Evolutionary conservation across 2,888 invertebrate genomes (phyloP).

Genomic region (Peribatodes rhomboidaria): DNA sequence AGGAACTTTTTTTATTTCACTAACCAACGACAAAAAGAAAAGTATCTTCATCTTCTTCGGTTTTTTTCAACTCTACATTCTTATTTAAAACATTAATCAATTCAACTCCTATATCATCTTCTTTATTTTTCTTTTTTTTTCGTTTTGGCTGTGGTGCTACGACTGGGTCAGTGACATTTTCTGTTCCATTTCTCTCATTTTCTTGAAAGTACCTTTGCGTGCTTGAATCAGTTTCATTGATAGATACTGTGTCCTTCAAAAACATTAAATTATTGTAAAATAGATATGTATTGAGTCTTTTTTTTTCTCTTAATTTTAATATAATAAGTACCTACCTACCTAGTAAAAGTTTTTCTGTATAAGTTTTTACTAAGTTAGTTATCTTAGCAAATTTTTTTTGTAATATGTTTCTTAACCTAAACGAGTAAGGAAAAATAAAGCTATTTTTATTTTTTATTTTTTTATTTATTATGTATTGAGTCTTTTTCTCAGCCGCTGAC

Average conservation of each 20-base stretch:
- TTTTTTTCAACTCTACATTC: slow-evolving; percentile 38
- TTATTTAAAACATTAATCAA: slow-evolving; percentile 39
- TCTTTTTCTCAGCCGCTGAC: slow-evolving; percentile 40
- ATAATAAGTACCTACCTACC: too few relatives aligned
- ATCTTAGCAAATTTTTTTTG: too few relatives aligned
- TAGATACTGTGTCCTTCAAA: slow-evolving; percentile 42
- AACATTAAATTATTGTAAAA: slow-evolving; percentile 42
- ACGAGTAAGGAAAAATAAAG: too few relatives aligned
- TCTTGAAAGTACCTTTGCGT: too few relatives aligned
- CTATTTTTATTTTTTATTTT: too few relatives aligned
- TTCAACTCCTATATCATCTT: slow-evolving; percentile 35
- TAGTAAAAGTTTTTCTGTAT: too few relatives aligned
- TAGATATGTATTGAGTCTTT: slow-evolving; percentile 35
- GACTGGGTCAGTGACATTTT: slow-evolving; percentile 34
- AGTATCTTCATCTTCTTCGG: slow-evolving; percentile 24
- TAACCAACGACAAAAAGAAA: slow-evolving; percentile 43
- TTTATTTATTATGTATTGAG: not conserved
- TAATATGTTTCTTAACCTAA: too few relatives aligned
- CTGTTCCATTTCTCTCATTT: slow-evolving; percentile 30
- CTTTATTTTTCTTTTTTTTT: slow-evolving; percentile 34
- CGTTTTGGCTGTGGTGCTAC: slow-evolving; percentile 33
- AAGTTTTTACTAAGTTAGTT: too few relatives aligned
- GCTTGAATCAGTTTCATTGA: slow-evolving; percentile 13
- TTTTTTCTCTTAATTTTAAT: too few relatives aligned
- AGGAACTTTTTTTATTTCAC: slow-evolving; percentile 41